Base-by-base conservation (phyloP, 2,113 vertebrate species). In the Rhizomys pruinosus region DNA sequence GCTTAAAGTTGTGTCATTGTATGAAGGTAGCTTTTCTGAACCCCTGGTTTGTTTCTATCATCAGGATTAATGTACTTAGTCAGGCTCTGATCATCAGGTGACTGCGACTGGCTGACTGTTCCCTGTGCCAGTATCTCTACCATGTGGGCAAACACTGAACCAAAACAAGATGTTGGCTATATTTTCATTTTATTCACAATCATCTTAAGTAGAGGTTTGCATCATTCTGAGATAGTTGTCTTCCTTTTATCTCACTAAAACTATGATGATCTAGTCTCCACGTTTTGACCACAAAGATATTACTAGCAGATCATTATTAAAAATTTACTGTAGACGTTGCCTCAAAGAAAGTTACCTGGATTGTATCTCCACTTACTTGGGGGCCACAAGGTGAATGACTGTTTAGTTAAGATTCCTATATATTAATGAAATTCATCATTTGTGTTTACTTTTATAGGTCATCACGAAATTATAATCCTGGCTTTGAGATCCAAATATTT, bases 271-370 rank as follows among this genome's bases (percentile, higher is more conserved):
- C 11, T 81, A 20, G 20, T 74, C 57, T 95, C 55, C 77, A 76
- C 88, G 44, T 89, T 90, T 82, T 95, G 89, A 85, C 32, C 11
- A 90, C 39, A 84, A 84, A 80, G 72, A 89, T 81, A 91, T 93
- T 37, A 88, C 55, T 55, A 90, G 80, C 20, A 89, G 32, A 66
- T 52, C 47, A 52, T 87, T 90, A n/a, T 89, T 39, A 86, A 93
- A 78, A 85, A 88, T 47, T 78, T 66, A 76, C 20, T 90, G 59
- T 57, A 93, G 97, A 94, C 44, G 16, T 78, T 95, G 96, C 94
- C 92, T 92, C 94, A 93, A 95, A 97, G 87, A 93, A 95, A 96
- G 71, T 90, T 80, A 92, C 78, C 72, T 81, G 79, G 55, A 69
- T 84, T 90, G 13, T 61, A 80, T 71, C 72, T 87, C n/a, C 42